These are phyloP conservation scores for Dicentrarchus labrax DNA, from an alignment of 2,113 vertebrate species.

Conservation along the genomic window DNA sequence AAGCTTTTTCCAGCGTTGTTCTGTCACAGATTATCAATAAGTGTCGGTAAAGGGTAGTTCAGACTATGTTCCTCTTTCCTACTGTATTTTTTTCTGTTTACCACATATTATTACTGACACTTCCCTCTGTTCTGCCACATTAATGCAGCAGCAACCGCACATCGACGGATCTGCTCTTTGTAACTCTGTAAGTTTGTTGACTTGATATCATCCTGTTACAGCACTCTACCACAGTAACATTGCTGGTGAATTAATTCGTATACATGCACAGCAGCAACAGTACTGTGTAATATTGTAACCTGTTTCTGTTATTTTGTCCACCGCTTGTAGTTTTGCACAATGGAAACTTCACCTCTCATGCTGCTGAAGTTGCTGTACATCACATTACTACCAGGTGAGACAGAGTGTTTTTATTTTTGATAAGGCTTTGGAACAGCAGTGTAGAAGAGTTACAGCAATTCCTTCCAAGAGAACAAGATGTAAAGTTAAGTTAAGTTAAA, in stretches of 20 bases:
- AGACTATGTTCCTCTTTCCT: conserved; percentile 4
- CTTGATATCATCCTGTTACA: not conserved
- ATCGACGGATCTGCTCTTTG: not conserved
- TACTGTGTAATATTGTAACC: not conserved
- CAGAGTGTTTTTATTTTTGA: not conserved
- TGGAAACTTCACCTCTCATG: conserved; percentile 7
- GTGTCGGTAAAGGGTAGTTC: not conserved
- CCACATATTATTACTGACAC: not conserved
- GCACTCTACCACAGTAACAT: not conserved
- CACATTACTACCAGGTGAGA: conserved; percentile 58
- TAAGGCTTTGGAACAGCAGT: not conserved
- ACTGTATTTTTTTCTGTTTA: not conserved
- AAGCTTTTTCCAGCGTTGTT: not conserved
- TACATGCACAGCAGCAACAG: no score
- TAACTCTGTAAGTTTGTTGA: conserved; percentile 8
- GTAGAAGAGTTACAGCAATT: no score
- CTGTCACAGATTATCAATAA: not conserved
- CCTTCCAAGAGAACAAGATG: not conserved
- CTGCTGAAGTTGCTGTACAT: conserved; percentile 44
- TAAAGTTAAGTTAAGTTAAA: no score
- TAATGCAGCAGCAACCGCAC: not conserved
- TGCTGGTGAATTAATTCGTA: not conserved
- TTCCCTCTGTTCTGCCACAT: not conserved
- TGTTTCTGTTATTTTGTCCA: conserved; percentile 10
- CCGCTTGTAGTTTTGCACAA: not conserved